Evolutionary conservation across 2,888 invertebrate species (phyloP).

Genomic region (Carabus problematicus): DNA sequence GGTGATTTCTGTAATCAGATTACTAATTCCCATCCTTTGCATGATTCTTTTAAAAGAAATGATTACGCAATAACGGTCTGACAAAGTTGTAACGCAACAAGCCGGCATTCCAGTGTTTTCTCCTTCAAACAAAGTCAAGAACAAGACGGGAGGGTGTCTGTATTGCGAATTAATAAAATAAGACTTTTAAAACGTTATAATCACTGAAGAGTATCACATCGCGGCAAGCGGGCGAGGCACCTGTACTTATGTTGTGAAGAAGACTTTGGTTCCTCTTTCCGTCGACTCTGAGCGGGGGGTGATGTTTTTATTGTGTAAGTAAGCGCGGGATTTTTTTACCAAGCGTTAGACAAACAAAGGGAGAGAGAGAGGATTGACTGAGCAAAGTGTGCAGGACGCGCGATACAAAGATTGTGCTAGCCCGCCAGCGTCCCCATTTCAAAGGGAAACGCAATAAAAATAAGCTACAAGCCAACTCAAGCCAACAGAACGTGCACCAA

Average conservation of each 20-base stretch:
- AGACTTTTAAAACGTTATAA: slow-evolving; percentile 18
- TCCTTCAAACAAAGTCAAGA: no score
- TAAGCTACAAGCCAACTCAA: slow-evolving; percentile 34
- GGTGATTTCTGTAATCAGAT: no score
- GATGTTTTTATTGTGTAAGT: slow-evolving; percentile 40
- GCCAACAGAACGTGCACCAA: not conserved
- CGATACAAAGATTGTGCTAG: slow-evolving; percentile 32
- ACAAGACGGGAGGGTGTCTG: not conserved
- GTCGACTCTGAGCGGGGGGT: not conserved
- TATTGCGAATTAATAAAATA: slow-evolving; percentile 23
- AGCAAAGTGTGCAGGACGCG: slow-evolving; percentile 32
- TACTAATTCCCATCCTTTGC: no score
- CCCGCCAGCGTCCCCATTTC: slow-evolving; percentile 24
- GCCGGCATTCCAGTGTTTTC: not conserved
- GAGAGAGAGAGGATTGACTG: slow-evolving; percentile 10
- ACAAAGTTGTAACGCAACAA: not conserved
- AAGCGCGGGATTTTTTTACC: slow-evolving; percentile 21
- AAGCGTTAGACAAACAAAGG: slow-evolving; percentile 34
- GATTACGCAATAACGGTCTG: not conserved
- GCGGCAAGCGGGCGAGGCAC: not conserved
- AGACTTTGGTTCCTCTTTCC: no score
- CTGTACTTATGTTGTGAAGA: not conserved
- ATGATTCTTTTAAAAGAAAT: no score
- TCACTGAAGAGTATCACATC: not conserved
- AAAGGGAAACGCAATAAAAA: slow-evolving; percentile 40